These are phyloP conservation scores for Sibirionetta formosa DNA, from an alignment of 2,797 vertebrate genomes.

Conservation along the genomic window DNA sequence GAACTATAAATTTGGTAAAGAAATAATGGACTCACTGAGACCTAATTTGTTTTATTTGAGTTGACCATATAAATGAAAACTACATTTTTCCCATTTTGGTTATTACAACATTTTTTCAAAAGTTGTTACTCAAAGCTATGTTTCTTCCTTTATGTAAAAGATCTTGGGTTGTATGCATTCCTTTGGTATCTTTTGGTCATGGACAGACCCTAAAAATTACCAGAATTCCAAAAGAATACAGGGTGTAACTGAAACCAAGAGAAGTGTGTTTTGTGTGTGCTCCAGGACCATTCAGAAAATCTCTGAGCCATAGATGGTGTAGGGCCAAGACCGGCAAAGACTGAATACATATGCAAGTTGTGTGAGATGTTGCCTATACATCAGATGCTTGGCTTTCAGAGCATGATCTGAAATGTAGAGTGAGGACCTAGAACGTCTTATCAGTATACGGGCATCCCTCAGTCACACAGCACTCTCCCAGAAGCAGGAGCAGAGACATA, in stretches of 20 bases:
- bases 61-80: neutral
- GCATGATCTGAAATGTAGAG: neutral
- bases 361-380: neutral
- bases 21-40: constrained; percentile 11
- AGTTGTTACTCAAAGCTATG: neutral
- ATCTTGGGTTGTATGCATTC: neutral
- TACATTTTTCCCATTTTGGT: neutral
- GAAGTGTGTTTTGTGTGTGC: neutral
- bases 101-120: neutral
- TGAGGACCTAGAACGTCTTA: neutral
- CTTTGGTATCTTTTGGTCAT: neutral
- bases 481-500: neutral
- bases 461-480: fast-evolving
- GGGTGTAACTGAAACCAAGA: neutral
- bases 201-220: neutral
- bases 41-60: constrained; percentile 32
- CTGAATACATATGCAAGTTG: neutral
- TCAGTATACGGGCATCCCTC: neutral
- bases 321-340: neutral
- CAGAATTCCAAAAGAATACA: neutral
- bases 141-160: neutral
- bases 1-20: constrained; percentile 37
- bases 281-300: neutral
- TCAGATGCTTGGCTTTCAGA: neutral
- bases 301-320: neutral